These are phyloP conservation scores for Sarcophaga rosellei DNA, from an alignment of 2,888 invertebrate species.

Conservation along the genomic window DNA sequence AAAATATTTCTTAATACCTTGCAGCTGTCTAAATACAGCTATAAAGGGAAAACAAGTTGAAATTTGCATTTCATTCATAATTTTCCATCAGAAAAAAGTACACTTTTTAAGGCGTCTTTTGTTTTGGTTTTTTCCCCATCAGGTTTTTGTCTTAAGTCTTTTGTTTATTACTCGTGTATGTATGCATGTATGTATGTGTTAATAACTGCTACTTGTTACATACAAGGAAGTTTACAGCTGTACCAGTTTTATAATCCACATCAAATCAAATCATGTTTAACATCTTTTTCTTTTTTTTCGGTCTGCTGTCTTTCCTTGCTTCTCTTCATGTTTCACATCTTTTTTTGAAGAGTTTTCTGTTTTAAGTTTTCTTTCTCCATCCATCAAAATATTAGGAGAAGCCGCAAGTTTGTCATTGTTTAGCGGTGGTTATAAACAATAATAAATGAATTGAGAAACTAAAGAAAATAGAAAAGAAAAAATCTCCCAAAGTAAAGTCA, in stretches of 20 bases:
- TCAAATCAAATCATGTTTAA: conserved; percentile 28
- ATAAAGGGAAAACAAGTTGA: too few relatives aligned
- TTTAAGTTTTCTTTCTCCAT: not conserved
- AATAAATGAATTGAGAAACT: too few relatives aligned
- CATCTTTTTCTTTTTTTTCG: not conserved
- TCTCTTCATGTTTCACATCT: not conserved
- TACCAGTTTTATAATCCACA: conserved; percentile 59
- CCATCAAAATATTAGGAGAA: conserved; percentile 1
- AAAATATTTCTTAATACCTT: too few relatives aligned
- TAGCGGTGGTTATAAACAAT: not conserved
- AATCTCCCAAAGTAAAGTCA: too few relatives aligned
- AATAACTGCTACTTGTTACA: conserved; percentile 50
- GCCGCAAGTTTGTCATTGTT: not conserved
- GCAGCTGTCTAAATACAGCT: too few relatives aligned
- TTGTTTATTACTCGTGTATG: conserved; percentile 27
- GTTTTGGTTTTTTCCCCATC: too few relatives aligned
- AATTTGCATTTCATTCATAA: too few relatives aligned
- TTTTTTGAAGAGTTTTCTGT: too few relatives aligned
- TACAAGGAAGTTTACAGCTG: conserved; percentile 65
- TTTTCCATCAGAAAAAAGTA: too few relatives aligned
- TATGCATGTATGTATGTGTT: not conserved
- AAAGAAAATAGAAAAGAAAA: too few relatives aligned
- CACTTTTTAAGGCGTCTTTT: too few relatives aligned
- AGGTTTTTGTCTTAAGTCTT: conserved; percentile 18
- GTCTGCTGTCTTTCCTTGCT: not conserved